Base-by-base conservation (phyloP, 2,113 vertebrate species). In the human region DNA sequence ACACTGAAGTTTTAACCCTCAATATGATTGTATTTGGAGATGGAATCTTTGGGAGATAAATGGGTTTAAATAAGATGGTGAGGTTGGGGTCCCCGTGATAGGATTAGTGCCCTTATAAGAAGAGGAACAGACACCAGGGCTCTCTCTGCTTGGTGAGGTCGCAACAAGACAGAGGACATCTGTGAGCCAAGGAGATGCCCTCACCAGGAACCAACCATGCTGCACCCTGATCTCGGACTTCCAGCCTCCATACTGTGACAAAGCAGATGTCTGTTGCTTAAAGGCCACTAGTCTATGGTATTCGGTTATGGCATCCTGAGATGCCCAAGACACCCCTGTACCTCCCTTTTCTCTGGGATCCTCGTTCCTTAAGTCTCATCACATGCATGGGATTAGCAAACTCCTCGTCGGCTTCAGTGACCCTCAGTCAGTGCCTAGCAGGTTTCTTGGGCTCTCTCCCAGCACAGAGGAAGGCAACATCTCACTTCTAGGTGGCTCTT, bases 311-410 rank as follows among this genome's bases (percentile, higher is more conserved):
- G 35, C 23, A 25, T 20, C 50, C 59, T 45, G 14, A 70, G 38
- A 22, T 79, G 61, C 3, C 83, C 0, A 11, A 30, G 50, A 38
- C 35, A n/a, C 45, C 5, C 14, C 2, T 0, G 3, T 8, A 20
- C 40, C 68, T 13, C 20, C 82, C 10, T 76, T 32, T 61, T 8
- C 50, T 23, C 48, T 1, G 1, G 40, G 9, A 7, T 20, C 68
- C 88, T 7, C 18, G 23, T 13, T 64, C 27, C 73, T 25, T 35
- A 12, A 72, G 50, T 8, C 2, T 59, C 32, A 12, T 20, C 3
- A 0, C 8, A 7, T 6, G 52, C 57, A 0, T 0, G 4, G 20
- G 20, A 73, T 9, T 5, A 5, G 18, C 3, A 1, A 10, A 8
- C 2, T 23, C 78, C 32, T 6, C 50, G 61, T 38, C n/a, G 18